phyloP scores from a whole-genome alignment of 2,113 vertebrate species.

The Istiophorus platypterus region DNA sequence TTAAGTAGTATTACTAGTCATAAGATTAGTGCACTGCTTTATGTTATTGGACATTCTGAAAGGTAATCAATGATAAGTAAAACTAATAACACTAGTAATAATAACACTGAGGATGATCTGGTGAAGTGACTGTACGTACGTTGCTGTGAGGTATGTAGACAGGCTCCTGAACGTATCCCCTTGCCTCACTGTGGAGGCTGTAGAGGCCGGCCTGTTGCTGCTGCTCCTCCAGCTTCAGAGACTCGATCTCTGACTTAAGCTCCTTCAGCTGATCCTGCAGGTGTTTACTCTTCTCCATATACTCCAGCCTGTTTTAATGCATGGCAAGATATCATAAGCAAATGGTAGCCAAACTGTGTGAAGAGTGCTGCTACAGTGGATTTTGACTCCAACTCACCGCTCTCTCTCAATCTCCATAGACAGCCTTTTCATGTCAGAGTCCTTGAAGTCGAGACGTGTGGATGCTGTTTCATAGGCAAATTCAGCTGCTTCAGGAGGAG shows the following conservation, averaged over 20 bases:
- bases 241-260: constrained; percentile 91
- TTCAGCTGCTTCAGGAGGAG: constrained; percentile 80
- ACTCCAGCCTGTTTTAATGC: constrained; percentile 85
- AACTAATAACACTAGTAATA: background rate
- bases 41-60: no score
- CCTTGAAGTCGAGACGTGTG: constrained; percentile 88
- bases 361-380: background rate
- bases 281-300: constrained; percentile 93
- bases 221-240: constrained; percentile 92
- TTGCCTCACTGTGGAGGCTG: constrained; percentile 66
- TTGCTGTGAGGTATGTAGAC: constrained; percentile 85
- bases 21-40: background rate
- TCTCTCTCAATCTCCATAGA: constrained; percentile 95
- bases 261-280: constrained; percentile 93
- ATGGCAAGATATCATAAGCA: background rate
- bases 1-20: background rate
- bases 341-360: background rate
- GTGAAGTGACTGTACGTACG: constrained; percentile 63
- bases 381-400: constrained; percentile 77
- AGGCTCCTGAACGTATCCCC: constrained; percentile 80
- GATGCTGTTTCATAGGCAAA: constrained; percentile 82
- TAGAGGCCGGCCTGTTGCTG: constrained; percentile 87
- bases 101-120: background rate
- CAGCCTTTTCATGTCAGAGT: constrained; percentile 92
- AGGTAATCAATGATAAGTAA: background rate